Conservation (phyloP, 2,888 invertebrate genomes). For the Pegoplata infirma region DNA sequence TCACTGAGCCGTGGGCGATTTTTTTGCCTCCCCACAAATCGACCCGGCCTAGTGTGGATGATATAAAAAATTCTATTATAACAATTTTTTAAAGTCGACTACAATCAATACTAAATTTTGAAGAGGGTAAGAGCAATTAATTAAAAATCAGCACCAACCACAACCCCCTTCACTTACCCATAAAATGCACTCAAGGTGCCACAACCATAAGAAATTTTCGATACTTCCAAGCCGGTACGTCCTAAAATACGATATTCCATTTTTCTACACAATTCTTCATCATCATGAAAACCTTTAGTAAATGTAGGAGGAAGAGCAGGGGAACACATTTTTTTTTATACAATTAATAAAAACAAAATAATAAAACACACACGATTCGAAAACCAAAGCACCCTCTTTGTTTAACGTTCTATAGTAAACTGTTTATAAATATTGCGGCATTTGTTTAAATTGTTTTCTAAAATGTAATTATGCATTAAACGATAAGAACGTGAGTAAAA, state of each 20-base stretch:
- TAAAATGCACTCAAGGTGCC: conserved; percentile 86
- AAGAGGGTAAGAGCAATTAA: not conserved
- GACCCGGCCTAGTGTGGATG: too few species aligned
- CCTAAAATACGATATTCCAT: conserved; percentile 88
- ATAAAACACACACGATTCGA: not conserved
- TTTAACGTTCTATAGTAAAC: conserved; percentile 9
- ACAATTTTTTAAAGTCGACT: too few species aligned
- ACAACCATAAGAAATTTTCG: conserved; percentile 86
- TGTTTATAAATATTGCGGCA: conserved; percentile 8
- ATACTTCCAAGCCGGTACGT: conserved; percentile 85
- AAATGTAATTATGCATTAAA: not conserved
- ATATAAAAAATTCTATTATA: too few species aligned
- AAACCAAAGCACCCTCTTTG: not conserved
- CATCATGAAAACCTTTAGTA: conserved; percentile 83
- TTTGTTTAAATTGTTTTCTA: conserved; percentile 16
- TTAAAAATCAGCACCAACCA: not conserved
- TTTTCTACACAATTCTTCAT: conserved; percentile 80
- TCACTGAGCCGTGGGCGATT: too few species aligned
- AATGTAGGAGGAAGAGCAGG: conserved; percentile 80
- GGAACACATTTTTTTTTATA: conserved; percentile 53
- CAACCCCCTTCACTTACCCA: conserved; percentile 78
- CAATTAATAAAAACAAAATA: not conserved
- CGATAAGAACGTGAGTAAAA: too few species aligned
- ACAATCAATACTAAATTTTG: not conserved
- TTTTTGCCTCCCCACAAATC: too few species aligned